Evolutionary conservation across 1,140 invertebrate species (phyloP), one percentile per base, ranked within the genome.

Genomic region (Sesamia nonagrioides): DNA sequence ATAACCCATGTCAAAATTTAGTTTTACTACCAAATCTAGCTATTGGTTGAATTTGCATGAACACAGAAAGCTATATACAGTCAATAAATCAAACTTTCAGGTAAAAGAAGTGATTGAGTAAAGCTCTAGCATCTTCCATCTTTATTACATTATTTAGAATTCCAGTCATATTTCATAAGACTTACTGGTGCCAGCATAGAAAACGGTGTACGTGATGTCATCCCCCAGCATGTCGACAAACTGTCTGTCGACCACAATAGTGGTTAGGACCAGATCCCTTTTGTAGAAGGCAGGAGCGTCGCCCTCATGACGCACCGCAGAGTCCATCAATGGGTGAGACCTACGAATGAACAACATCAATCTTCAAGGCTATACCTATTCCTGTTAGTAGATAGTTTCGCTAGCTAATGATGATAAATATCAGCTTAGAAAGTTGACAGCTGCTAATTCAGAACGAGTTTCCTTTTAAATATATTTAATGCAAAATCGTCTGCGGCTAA

Each of bases 281-380:
- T 97, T 97, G 95, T 97, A 98, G 89, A 98, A 98, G 4, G 98
- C 97, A 9, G 98, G 98, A 83, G 97, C 96, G 82, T 97, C 97
- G 85, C 97, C 96, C 86, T 97, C 97, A 91, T 98, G 97, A 76
- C 96, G 95, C 52, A 98, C 97, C 15, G 98, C 97, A 75, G 97
- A 97, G 92, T 98, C 98, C 98, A 99, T 98, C 81, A 99, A 94
- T 21, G 98, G 98, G 95, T 99, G 98, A 17, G 97, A 97, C 84
- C 95, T 95, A 77, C 15, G 58, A 72, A 58, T 80, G 42, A 82
- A 79, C 15, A 72, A 42, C 11, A 27, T 56, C n/a, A 21, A 11
- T 56, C 18, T 27, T 48, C 45, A 15, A 21, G 11, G 8, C 52
- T 11, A 17, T 11, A 27, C 21, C 4, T 21, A n/a, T n/a, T 1